These are phyloP conservation scores for Engystomops pustulosus DNA, from an alignment of 2,113 vertebrate genomes.

Conservation along the genomic window DNA sequence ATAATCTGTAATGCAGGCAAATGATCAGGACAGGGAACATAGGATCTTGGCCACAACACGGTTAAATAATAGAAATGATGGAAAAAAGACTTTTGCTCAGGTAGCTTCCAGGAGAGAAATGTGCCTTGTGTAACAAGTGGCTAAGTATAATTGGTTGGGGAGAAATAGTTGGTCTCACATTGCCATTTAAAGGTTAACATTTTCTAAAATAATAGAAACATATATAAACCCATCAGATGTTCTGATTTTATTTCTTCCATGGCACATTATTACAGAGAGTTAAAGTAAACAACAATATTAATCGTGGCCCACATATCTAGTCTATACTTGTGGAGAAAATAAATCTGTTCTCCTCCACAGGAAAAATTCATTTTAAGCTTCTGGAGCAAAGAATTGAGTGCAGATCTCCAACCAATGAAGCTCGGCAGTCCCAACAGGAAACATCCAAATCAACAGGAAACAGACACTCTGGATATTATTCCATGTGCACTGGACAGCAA, in stretches of 20 bases:
- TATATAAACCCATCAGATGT: no score
- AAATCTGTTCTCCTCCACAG: constrained; percentile 35
- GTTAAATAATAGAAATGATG: no score
- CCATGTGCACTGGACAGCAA: background rate
- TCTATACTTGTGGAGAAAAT: background rate
- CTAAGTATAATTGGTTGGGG: no score
- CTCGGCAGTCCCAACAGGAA: constrained; percentile 22
- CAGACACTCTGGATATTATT: constrained; percentile 11
- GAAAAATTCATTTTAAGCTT: constrained; percentile 51
- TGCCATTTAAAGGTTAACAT: no score
- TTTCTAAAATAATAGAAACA: no score
- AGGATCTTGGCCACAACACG: no score
- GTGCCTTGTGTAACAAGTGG: no score
- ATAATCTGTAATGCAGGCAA: no score
- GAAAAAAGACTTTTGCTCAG: no score
- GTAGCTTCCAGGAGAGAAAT: no score
- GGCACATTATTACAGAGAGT: background rate
- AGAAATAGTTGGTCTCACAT: no score
- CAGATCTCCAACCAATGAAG: constrained; percentile 25
- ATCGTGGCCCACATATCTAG: constrained; percentile 11
- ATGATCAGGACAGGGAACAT: no score
- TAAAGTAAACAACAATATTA: background rate
- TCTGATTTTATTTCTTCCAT: background rate
- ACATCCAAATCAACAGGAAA: constrained; percentile 35
- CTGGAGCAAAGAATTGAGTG: constrained; percentile 45